A percentile compares a stretch with the other conserved stretches of the same genome.
Conservation (phyloP, 2,113 vertebrate genomes). For the Hemiprocne comata region DNA sequence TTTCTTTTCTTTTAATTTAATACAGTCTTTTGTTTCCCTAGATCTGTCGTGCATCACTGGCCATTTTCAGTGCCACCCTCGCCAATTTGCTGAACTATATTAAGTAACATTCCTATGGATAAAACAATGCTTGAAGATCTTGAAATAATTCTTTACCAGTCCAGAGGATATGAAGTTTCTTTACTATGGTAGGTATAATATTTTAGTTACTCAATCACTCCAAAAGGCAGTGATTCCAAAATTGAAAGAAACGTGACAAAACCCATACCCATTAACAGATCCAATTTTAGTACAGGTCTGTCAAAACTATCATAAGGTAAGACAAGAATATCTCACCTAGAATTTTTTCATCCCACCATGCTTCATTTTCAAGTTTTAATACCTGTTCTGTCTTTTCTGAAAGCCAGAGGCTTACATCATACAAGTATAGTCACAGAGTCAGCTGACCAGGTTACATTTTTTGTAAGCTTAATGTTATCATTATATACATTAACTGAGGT, state of each 20-base stretch:
- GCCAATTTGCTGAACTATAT: not conserved
- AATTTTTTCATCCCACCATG: not conserved
- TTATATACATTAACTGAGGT: not conserved
- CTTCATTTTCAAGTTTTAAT: not conserved
- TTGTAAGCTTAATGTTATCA: not conserved
- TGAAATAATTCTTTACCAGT: not conserved
- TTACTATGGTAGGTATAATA: not conserved
- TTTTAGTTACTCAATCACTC: not conserved
- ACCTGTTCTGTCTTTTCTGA: not conserved
- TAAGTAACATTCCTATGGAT: not conserved
- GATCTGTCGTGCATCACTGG: not conserved
- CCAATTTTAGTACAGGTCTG: not conserved
- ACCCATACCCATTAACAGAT: rapidly evolving
- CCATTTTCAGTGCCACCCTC: not conserved
- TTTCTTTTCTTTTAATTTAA: not conserved
- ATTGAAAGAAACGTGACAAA: not conserved
- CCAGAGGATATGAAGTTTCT: not conserved
- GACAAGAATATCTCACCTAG: not conserved
- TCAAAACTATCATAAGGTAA: not conserved
- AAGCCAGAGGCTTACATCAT: not conserved
- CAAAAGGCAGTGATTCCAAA: not conserved
- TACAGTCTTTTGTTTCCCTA: not conserved
- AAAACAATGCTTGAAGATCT: not conserved
- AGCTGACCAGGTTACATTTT: not conserved
- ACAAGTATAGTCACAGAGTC: not conserved